Conservation (phyloP, 2,113 vertebrate genomes). For the Deroptyus accipitrinus region DNA sequence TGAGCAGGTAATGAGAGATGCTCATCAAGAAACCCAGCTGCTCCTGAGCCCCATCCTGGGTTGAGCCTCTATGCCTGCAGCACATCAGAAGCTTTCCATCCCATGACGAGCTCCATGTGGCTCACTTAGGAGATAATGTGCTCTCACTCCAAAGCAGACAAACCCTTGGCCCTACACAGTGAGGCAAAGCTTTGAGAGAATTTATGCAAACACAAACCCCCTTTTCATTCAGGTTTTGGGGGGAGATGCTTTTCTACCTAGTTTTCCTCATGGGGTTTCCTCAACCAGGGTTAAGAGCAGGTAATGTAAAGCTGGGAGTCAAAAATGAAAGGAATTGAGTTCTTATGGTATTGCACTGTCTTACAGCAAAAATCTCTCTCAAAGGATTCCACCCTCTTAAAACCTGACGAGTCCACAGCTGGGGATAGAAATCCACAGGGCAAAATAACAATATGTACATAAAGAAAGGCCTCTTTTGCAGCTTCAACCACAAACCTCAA, state of each 20-base stretch:
- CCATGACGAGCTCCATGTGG: background rate
- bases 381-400: background rate
- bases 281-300: background rate
- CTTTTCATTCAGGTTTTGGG: too few relatives aligned
- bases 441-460: background rate
- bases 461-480: background rate
- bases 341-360: background rate
- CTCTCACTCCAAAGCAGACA: background rate
- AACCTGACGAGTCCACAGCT: background rate
- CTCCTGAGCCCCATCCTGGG: background rate
- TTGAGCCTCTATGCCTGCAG: background rate
- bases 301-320: background rate
- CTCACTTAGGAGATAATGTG: background rate
- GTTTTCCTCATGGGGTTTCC: background rate
- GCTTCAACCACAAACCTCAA: background rate
- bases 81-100: background rate
- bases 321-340: background rate
- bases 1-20: conserved; percentile 50
- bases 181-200: background rate
- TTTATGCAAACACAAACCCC: background rate
- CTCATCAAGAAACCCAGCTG: conserved; percentile 40
- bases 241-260: background rate
- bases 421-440: background rate
- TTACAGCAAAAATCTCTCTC: background rate
- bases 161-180: fast-evolving